Conservation (phyloP, 2,797 vertebrate species). For the Chloroceryle amazona region DNA sequence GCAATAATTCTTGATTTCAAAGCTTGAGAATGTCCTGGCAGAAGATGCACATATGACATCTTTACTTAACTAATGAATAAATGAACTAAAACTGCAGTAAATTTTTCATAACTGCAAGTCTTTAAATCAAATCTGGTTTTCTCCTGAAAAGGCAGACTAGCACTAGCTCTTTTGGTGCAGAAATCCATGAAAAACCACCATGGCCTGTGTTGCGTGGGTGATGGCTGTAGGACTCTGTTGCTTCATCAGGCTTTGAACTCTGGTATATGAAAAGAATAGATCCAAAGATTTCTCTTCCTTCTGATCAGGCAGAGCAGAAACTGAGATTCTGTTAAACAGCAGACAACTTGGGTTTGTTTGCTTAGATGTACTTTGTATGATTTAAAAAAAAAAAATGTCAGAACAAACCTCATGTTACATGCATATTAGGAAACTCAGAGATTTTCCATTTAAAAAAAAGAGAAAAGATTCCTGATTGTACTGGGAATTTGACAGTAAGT, state of each 20-base stretch:
- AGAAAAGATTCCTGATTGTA: not conserved
- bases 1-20: not conserved
- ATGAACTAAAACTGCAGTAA: not conserved
- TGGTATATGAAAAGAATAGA: not conserved
- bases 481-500: not conserved
- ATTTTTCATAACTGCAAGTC: not conserved
- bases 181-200: not conserved
- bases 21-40: not conserved
- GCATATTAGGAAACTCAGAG: not conserved
- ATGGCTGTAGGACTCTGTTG: not conserved
- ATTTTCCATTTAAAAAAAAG: not conserved
- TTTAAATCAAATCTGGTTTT: not conserved
- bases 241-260: not conserved
- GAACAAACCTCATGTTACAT: not conserved
- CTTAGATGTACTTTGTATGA: not conserved
- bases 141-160: not conserved
- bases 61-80: not conserved
- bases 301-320: not conserved
- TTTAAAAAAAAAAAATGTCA: not conserved
- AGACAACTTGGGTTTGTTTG: not conserved
- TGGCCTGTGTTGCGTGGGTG: accelerated
- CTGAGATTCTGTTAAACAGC: not conserved
- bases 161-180: not conserved
- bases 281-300: not conserved
- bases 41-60: not conserved